Evolutionary conservation across 2,797 vertebrate genomes (phyloP), one percentile per base, ranked within the genome.

Genomic region (Rachycentron canadum): DNA sequence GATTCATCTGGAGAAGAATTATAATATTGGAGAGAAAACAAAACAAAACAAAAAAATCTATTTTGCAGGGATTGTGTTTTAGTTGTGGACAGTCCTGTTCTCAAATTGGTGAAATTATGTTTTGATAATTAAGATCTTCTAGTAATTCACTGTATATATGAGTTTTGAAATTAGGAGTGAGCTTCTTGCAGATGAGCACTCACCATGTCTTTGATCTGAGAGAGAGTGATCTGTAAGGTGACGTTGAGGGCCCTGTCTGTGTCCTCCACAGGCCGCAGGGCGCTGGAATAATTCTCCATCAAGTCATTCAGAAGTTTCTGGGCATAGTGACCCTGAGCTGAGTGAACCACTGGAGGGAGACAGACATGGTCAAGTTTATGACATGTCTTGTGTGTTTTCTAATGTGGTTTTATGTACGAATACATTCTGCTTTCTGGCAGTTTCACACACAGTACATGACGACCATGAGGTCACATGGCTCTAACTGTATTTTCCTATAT

Each of bases 191-290:
- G 0, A 52, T 10, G 32, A 65, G 28, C 5, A 1, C 97, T 91
- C 88, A 99, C 98, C 97, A 99, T 97, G 88, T 99, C 98, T 93
- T 99, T 99, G 89, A 99, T 99, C 92, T 99, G 98, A 67, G 97
- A 99, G 60, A 99, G 94, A 1, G 98, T 99, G 84, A 99, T 97
- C 94, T 98, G 97, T 86, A 99, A 92, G 1, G 97, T 99, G 86
- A 99, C 97, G 25, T 99, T 99, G 28, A 99, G 90, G 11, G 97
- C 96, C 84, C 94, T 93, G 88, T 99, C 98, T 6, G 98, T 99
- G 85, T 99, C 98, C 76, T 98, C 97, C 49, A 99, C 98, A 0
- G 98, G 98, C 63, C 96, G 94, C 57, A 99, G 92, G 60, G 98
- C 97, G 21, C 93, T 98, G 64, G 97, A 97, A 72, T 99, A 99